A percentile compares a stretch with the other conserved stretches of the same genome.
Conservation (phyloP, 2,113 vertebrate genomes). For the Scomber scombrus region DNA sequence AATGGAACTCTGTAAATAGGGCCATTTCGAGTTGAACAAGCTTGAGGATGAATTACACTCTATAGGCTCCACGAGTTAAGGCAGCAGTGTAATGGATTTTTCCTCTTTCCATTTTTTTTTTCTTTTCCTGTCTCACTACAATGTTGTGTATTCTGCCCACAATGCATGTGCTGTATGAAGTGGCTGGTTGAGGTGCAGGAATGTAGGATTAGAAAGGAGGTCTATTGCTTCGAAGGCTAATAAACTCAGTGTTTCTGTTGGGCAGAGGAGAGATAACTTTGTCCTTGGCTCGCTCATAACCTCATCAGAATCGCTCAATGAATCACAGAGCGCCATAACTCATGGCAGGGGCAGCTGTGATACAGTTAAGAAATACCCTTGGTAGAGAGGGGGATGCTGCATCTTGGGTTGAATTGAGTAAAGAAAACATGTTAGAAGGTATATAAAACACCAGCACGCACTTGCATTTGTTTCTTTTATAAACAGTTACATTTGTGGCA, state of each 20-base stretch:
- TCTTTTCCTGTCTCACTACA: conserved; percentile 23
- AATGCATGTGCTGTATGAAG: conserved; percentile 48
- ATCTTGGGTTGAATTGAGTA: conserved; percentile 35
- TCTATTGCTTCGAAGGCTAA: conserved; percentile 72
- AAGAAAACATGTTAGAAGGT: conserved; percentile 39
- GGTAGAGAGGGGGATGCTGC: conserved; percentile 42
- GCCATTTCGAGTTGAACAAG: conserved; percentile 76
- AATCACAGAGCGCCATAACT: conserved; percentile 77
- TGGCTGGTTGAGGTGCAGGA: conserved; percentile 42
- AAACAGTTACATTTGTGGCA: not conserved
- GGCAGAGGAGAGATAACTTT: conserved; percentile 79
- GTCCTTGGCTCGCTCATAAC: conserved; percentile 82
- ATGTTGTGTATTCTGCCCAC: conserved; percentile 52
- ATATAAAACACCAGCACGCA: conserved; percentile 21
- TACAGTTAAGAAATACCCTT: conserved; percentile 75
- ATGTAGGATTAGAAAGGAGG: conserved; percentile 54
- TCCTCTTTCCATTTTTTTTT: conserved; percentile 48
- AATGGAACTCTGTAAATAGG: conserved; percentile 78
- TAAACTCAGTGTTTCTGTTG: conserved; percentile 78
- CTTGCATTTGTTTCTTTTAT: conserved; percentile 32
- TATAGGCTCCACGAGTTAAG: conserved; percentile 68
- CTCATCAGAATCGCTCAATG: conserved; percentile 82
- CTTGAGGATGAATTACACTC: conserved; percentile 76
- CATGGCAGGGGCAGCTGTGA: conserved; percentile 72
- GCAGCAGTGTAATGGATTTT: conserved; percentile 73